phyloP scores from a whole-genome alignment of 2,113 vertebrate species.

The Haemorhous mexicanus region DNA sequence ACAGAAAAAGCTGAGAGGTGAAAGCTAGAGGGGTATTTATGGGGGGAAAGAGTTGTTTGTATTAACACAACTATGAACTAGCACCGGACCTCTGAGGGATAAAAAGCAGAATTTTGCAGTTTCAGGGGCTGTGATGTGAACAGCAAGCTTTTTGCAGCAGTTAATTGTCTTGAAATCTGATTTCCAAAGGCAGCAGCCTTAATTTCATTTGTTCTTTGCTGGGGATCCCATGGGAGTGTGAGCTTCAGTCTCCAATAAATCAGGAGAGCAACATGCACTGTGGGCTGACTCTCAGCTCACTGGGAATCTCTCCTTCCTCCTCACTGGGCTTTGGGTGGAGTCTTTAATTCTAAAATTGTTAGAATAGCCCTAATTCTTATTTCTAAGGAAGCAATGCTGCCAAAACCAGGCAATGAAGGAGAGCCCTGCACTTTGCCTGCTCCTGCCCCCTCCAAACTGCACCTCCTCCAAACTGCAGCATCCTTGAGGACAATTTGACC shows the following conservation, averaged over 20 bases:
- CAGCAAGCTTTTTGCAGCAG: background rate
- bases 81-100: background rate
- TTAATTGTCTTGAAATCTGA: constrained; percentile 41
- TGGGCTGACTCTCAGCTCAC: background rate
- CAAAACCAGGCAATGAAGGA: background rate
- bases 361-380: background rate
- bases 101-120: background rate
- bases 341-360: background rate
- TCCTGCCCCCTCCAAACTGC: background rate
- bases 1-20: background rate
- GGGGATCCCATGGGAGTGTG: background rate
- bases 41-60: background rate
- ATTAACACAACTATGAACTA: background rate
- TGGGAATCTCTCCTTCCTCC: background rate
- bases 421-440: background rate
- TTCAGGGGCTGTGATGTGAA: background rate
- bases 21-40: background rate
- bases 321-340: background rate
- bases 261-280: background rate
- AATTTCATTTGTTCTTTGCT: constrained; percentile 34
- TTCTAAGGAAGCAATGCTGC: background rate
- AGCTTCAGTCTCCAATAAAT: background rate
- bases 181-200: constrained; percentile 36
- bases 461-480: background rate
- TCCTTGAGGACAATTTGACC: background rate